A percentile compares a stretch with the other conserved stretches of the same genome.
Evolutionary conservation across 2,797 vertebrate genomes (phyloP).

Genomic region (Poecilia velifera): DNA sequence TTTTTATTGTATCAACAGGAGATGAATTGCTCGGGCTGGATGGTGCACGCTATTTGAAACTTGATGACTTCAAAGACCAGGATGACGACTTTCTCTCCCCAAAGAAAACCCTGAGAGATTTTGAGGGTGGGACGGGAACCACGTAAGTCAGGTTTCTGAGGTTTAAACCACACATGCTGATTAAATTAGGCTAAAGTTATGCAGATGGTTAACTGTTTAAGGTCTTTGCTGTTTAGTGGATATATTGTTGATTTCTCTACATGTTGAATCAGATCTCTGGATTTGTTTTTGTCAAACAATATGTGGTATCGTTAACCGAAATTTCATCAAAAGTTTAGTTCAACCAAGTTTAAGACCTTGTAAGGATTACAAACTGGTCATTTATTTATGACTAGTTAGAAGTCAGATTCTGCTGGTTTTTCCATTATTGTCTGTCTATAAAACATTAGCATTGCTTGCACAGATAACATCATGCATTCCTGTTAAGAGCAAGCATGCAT

Average conservation of each 20-base stretch:
- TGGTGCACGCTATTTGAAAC: conserved; percentile 85
- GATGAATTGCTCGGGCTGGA: conserved; percentile 88
- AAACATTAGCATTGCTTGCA: neutral
- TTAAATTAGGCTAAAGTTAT: neutral
- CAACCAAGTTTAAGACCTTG: neutral
- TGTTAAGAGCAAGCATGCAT: too few species aligned
- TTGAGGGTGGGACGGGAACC: conserved; percentile 88
- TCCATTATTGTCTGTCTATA: neutral
- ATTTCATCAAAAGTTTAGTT: neutral
- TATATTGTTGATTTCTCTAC: neutral
- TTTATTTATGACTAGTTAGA: neutral
- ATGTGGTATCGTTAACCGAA: neutral
- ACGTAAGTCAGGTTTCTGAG: conserved; percentile 80
- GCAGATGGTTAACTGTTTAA: neutral
- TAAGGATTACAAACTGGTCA: neutral
- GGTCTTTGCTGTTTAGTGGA: neutral
- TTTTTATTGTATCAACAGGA: conserved; percentile 74
- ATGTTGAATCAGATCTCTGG: neutral
- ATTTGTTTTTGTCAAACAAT: neutral
- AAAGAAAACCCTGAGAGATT: conserved; percentile 88
- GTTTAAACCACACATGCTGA: neutral
- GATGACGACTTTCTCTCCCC: conserved; percentile 89
- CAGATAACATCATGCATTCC: neutral
- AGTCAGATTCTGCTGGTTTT: neutral
- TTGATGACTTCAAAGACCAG: conserved; percentile 87